Evolutionary conservation across 1,140 invertebrate species (phyloP), one percentile per base, ranked within the genome.

Genomic region (Magallana angulata): DNA sequence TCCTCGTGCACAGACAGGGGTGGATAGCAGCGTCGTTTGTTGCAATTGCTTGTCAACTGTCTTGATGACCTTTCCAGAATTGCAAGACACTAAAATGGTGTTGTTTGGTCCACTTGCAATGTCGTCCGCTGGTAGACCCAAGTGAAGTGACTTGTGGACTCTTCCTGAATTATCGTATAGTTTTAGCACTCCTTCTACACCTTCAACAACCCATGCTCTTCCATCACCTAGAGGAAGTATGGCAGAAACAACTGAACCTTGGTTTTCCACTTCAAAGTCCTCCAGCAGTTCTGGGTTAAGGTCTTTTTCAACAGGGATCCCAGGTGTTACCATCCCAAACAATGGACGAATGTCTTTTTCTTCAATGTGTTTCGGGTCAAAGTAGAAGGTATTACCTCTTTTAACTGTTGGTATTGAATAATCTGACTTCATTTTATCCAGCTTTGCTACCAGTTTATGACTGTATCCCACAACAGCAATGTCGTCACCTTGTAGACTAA

Each of bases 201-300:
- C 85, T 71, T 89, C 88, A 3, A 87, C 81, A 48, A 89, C 62
- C 86, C 85, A 89, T 12, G 62, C 18, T n/a, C 88, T 85, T n/a
- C 86, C 82, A 24, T 89, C 88, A 12, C 16, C 59, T 6, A 57
- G 18, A 24, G 86, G 86, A 16, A 82, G 81, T 57, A 89, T 85
- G 18, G 83, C 68, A 9, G 88, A 87, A 36, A 87, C 36, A 4
- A 84, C 57, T n/a, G 83, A 85, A 11, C 62, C 64, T 16, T 58
- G 57, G 8, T 59, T 83, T 59, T 87, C 62, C 48, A 48, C 71
- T 36, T 64, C 18, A 76, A 89, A 89, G 1, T 76, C 71, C 3
- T 57, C 14, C 16, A 87, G 14, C 18, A 84, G 30, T 8, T 48
- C 56, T 48, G 85, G 18, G 11, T 76, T 82, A 7, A n/a, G n/a